Conservation (phyloP, 2,797 vertebrate species). For the Semaprochilodus insignis region DNA sequence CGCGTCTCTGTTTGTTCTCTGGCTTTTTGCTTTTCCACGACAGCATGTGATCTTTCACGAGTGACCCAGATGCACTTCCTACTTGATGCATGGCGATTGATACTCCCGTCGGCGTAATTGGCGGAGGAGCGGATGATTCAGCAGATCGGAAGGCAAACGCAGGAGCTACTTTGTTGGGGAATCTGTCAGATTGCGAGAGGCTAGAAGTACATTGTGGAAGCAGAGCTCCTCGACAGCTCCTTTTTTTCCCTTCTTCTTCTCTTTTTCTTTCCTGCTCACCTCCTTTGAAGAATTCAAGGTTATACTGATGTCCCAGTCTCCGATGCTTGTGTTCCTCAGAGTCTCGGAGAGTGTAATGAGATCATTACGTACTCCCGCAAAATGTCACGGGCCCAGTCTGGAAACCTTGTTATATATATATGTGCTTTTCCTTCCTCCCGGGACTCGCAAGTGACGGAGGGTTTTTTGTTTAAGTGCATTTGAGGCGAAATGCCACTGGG, state of each 20-base stretch:
- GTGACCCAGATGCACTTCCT: conserved; percentile 14
- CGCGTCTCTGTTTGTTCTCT: conserved; percentile 7
- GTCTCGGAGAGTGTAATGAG: conserved; percentile 46
- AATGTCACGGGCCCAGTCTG: conserved; percentile 43
- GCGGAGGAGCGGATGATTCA: conserved; percentile 36
- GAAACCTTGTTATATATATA: conserved; percentile 9
- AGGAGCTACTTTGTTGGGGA: conserved; percentile 37
- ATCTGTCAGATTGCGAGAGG: conserved; percentile 34
- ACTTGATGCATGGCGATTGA: conserved; percentile 36
- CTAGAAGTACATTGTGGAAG: conserved; percentile 19
- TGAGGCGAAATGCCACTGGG: conserved; percentile 1
- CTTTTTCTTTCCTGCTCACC: not conserved
- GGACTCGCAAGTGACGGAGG: conserved; percentile 22
- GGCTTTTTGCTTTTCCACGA: not conserved
- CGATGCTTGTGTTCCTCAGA: conserved; percentile 31
- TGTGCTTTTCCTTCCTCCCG: conserved; percentile 12
- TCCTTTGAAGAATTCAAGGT: conserved; percentile 53
- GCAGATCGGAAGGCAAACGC: conserved; percentile 33
- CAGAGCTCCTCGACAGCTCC: conserved; percentile 27
- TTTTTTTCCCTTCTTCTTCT: not conserved
- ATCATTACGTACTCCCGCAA: conserved; percentile 38
- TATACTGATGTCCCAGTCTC: conserved; percentile 38
- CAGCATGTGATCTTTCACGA: not conserved
- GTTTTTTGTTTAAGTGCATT: conserved; percentile 23
- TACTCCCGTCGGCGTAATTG: conserved; percentile 40